Conservation (phyloP, 2,888 invertebrate species). For the Andrena marginata region DNA sequence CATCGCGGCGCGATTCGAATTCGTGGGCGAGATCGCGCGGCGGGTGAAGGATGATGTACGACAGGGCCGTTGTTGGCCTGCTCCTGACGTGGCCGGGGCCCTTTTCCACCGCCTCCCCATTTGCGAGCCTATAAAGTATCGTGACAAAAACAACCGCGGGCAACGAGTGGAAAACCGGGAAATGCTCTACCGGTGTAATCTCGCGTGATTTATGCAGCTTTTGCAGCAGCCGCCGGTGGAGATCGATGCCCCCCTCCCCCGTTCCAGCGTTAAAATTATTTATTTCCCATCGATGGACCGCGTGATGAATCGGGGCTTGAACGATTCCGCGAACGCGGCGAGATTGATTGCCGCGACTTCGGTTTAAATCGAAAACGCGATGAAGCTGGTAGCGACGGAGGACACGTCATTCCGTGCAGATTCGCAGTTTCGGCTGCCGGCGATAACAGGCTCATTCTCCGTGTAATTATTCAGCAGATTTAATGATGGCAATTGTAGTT, state of each 20-base stretch:
- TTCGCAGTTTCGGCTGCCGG: neutral
- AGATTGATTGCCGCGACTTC: constrained; percentile 23
- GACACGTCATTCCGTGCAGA: neutral
- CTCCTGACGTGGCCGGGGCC: constrained; percentile 66
- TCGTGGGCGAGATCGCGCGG: constrained; percentile 34
- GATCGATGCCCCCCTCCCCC: constrained; percentile 4
- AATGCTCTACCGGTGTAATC: constrained; percentile 58
- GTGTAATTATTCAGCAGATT: no score
- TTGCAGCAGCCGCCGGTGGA: neutral
- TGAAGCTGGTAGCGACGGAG: neutral
- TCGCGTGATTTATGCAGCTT: constrained; percentile 66
- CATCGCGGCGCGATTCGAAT: constrained; percentile 33
- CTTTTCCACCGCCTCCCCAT: constrained; percentile 61
- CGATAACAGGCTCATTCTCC: neutral
- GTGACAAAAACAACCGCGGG: constrained; percentile 78
- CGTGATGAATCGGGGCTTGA: constrained; percentile 19
- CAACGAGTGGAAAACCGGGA: constrained; percentile 48
- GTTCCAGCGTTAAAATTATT: constrained; percentile 52
- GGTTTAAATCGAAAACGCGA: constrained; percentile 7
- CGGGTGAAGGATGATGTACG: constrained; percentile 67
- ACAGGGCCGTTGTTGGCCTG: constrained; percentile 64
- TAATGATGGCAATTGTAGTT: no score
- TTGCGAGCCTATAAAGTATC: constrained; percentile 78
- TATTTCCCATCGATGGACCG: constrained; percentile 36
- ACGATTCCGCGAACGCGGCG: neutral